Percentiles rank a stretch among this genome's conserved stretches.
Conservation (phyloP, 2,888 invertebrate genomes). For the Callosobruchus maculatus region DNA sequence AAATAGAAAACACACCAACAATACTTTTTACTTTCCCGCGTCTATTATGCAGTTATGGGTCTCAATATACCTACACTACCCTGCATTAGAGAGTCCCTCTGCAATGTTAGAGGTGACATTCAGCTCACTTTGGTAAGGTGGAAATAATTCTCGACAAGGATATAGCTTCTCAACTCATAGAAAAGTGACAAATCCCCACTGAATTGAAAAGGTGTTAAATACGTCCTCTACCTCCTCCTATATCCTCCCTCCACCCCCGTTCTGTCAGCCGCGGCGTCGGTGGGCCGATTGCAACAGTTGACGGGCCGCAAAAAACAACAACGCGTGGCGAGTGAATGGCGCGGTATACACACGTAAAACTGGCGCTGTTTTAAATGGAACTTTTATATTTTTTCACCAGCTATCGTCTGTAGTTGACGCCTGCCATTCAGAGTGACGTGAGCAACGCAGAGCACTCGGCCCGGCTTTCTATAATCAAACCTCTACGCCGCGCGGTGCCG, state of each 20-base stretch:
- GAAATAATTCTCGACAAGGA: too few species aligned
- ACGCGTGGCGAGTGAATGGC: not conserved
- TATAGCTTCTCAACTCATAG: too few species aligned
- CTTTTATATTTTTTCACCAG: conserved; percentile 20
- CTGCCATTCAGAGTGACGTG: conserved; percentile 32
- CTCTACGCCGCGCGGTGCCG: not conserved
- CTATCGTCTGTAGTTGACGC: conserved; percentile 27
- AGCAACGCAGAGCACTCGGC: conserved; percentile 9
- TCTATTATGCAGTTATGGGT: too few species aligned
- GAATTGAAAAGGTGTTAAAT: not conserved
- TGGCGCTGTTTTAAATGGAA: conserved; percentile 14
- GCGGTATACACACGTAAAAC: not conserved
- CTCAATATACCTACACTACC: too few species aligned
- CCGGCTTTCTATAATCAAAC: not conserved
- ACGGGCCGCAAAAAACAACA: not conserved
- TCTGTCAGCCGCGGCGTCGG: not conserved
- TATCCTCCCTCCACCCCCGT: not conserved
- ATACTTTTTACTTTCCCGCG: too few species aligned
- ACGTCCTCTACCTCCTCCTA: not conserved
- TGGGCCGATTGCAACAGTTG: not conserved
- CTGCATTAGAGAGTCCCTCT: too few species aligned
- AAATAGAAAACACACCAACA: too few species aligned
- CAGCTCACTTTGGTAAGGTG: too few species aligned
- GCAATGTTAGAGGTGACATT: too few species aligned
- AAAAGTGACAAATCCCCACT: too few species aligned